phyloP scores from a whole-genome alignment of 2,888 invertebrate species.

The Metalampra italica region DNA sequence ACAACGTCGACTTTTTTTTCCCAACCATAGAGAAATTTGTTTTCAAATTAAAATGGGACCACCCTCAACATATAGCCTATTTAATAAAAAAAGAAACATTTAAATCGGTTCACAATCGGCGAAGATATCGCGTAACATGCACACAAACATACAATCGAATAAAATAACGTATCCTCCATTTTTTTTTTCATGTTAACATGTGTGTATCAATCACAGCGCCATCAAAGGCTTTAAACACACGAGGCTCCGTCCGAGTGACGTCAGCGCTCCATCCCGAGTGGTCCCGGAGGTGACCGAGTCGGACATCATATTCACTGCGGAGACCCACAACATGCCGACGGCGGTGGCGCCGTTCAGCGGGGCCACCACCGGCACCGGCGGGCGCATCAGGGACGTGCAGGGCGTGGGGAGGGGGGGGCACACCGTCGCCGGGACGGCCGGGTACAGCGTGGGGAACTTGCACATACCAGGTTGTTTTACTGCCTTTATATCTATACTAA shows the following conservation, averaged over 20 bases:
- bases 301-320: slow-evolving; percentile 98
- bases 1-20: too few relatives aligned
- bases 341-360: slow-evolving; percentile 99
- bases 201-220: slow-evolving; percentile 79
- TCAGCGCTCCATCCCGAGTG: slow-evolving; percentile 79
- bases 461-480: slow-evolving; percentile 86
- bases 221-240: slow-evolving; percentile 89
- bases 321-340: slow-evolving; percentile 99
- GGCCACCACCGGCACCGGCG: slow-evolving; percentile 98
- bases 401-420: slow-evolving; percentile 96
- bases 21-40: too few relatives aligned
- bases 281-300: slow-evolving; percentile 80
- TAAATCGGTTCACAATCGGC: too few relatives aligned
- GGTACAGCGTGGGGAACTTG: slow-evolving; percentile 96
- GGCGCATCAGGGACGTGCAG: slow-evolving; percentile 96
- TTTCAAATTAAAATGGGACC: too few relatives aligned
- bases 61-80: too few relatives aligned
- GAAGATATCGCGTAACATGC: too few relatives aligned
- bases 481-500: background rate
- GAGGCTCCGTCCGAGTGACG: slow-evolving; percentile 81
- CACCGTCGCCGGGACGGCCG: slow-evolving; percentile 96
- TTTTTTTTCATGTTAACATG: too few relatives aligned
- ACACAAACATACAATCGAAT: too few relatives aligned
- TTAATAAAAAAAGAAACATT: too few relatives aligned
- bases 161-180: too few relatives aligned